phyloP scores from a whole-genome alignment of 30 jellyfish, hydroid and myxozoan genomes.

The Phacellophora camtschatica region DNA sequence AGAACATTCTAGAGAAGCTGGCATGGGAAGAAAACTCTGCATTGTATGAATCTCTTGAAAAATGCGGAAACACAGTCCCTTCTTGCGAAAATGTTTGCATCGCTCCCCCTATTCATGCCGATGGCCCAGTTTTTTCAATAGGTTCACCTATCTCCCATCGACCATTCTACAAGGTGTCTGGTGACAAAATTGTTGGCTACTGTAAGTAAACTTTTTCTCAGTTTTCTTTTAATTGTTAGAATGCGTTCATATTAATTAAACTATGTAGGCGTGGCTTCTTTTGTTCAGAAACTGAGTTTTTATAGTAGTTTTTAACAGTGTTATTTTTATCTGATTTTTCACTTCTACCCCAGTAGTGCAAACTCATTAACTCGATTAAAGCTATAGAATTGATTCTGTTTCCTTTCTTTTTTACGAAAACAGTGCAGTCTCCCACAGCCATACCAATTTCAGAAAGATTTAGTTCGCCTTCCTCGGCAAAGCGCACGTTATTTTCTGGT shows the following conservation, averaged over 20 bases:
- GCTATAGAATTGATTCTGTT: too few relatives aligned
- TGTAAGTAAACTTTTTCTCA: background rate
- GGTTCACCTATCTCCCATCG: slow-evolving; percentile 15
- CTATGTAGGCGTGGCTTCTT: background rate
- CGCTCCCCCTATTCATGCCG: slow-evolving; percentile 3
- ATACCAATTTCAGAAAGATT: slow-evolving; percentile 10
- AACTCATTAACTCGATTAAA: background rate
- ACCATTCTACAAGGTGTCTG: slow-evolving; percentile 19
- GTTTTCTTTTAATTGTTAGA: background rate
- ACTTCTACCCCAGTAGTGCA: background rate
- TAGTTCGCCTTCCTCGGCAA: background rate
- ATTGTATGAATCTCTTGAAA: slow-evolving; percentile 57
- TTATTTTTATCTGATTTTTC: too few relatives aligned
- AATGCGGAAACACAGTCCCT: slow-evolving; percentile 41
- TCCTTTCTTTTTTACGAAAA: too few relatives aligned
- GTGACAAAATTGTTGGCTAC: slow-evolving; percentile 52
- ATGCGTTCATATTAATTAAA: background rate
- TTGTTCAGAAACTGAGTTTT: too few relatives aligned
- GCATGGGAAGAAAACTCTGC: slow-evolving; percentile 93
- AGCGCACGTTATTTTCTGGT: slow-evolving; percentile 9
- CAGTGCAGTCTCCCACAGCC: slow-evolving; percentile 19
- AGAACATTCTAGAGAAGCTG: slow-evolving; percentile 72
- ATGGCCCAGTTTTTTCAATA: background rate
- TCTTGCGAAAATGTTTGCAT: slow-evolving; percentile 58
- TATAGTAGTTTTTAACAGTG: too few relatives aligned